Percentiles rank a stretch among this genome's conserved stretches.
phyloP scores from a whole-genome alignment of 2,113 vertebrate species.

The Cardinalis cardinalis region DNA sequence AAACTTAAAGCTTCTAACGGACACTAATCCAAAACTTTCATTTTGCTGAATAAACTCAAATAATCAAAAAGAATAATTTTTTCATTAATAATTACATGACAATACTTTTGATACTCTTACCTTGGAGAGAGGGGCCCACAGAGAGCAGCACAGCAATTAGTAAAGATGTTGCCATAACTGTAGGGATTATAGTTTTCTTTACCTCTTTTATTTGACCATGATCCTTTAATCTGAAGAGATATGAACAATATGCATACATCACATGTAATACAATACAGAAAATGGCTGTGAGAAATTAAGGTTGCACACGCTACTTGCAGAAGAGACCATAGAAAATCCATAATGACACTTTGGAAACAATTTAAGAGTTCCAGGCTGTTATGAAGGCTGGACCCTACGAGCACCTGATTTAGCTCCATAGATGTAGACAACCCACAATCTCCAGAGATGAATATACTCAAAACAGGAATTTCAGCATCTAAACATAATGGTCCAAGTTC shows the following conservation, averaged over 20 bases:
- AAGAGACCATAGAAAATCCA: background rate
- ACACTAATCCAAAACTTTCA: background rate
- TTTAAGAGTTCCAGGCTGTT: background rate
- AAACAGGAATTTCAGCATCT: background rate
- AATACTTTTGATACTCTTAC: slow-evolving; percentile 65
- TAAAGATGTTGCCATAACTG: slow-evolving; percentile 94
- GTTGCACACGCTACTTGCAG: background rate
- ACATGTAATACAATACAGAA: background rate
- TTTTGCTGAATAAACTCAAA: background rate
- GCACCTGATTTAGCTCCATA: background rate
- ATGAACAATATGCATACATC: background rate
- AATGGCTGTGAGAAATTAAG: background rate
- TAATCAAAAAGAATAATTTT: background rate
- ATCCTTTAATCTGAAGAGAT: slow-evolving; percentile 93
- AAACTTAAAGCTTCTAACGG: background rate
- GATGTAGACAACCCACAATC: background rate
- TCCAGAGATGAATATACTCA: background rate
- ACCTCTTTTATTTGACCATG: slow-evolving; percentile 97
- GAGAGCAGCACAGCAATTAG: slow-evolving; percentile 94
- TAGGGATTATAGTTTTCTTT: slow-evolving; percentile 99
- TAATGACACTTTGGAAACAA: background rate
- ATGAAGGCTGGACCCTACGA: background rate
- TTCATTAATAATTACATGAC: background rate
- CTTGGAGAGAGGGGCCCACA: slow-evolving; percentile 95
- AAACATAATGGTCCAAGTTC: background rate